phyloP scores from a whole-genome alignment of 2,797 vertebrate genomes.

The Graptemys geographica region DNA sequence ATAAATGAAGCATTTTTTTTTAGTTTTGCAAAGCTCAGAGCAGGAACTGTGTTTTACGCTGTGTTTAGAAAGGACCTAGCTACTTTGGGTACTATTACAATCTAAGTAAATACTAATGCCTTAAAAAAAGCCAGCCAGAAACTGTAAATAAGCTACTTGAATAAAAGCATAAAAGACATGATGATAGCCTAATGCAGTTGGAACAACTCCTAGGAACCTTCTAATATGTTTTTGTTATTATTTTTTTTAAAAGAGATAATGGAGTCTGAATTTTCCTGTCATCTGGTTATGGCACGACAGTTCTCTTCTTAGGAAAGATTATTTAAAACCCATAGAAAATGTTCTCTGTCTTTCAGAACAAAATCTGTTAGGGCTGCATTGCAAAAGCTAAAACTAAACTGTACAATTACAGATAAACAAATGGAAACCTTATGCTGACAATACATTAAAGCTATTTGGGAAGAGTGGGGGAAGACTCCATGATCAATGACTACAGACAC shows the following conservation, averaged over 20 bases:
- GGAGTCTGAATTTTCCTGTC: neutral
- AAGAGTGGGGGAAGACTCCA: slow-evolving; percentile 6
- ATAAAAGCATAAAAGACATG: neutral
- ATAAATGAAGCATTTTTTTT: slow-evolving; percentile 11
- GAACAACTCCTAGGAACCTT: slow-evolving; percentile 31
- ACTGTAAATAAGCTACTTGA: neutral
- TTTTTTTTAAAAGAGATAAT: neutral
- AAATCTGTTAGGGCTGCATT: neutral
- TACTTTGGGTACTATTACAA: slow-evolving; percentile 33
- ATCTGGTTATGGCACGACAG: slow-evolving; percentile 36
- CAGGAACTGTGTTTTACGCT: neutral
- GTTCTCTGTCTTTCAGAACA: neutral
- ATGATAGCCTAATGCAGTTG: neutral
- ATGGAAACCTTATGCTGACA: neutral
- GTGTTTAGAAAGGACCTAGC: slow-evolving; percentile 34
- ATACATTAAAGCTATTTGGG: slow-evolving; percentile 35
- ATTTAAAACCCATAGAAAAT: slow-evolving; percentile 42
- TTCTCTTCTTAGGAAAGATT: slow-evolving; percentile 43
- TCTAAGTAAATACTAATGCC: neutral
- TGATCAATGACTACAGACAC: slow-evolving; percentile 32
- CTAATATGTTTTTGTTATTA: slow-evolving; percentile 5
- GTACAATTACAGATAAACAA: neutral
- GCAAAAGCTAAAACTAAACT: neutral
- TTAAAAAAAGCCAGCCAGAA: no score
- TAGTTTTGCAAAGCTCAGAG: neutral